A percentile compares a stretch with the other conserved stretches of the same genome.
Evolutionary conservation across 2,888 invertebrate genomes (phyloP).

Genomic region (Podabrus alpinus): DNA sequence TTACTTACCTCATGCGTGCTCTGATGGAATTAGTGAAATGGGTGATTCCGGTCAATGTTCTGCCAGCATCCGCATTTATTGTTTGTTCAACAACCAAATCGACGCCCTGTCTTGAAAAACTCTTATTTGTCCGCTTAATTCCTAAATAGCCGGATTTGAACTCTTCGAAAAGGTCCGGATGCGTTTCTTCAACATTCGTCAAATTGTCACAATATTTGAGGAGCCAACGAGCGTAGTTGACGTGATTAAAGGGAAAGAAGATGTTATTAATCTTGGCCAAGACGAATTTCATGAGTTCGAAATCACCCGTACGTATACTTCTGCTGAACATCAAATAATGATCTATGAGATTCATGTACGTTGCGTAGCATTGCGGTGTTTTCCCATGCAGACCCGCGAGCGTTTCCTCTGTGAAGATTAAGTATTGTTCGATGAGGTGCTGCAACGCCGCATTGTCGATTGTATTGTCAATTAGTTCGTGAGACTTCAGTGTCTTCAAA

Average conservation of each 20-base stretch:
- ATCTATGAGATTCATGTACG: constrained; percentile 17
- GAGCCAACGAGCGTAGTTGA: constrained; percentile 46
- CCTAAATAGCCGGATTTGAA: no score
- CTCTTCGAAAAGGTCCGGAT: background rate
- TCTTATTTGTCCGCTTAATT: no score
- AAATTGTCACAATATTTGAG: constrained; percentile 42
- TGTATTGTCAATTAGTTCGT: no score
- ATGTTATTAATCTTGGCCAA: constrained; percentile 43
- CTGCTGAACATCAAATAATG: constrained; percentile 27
- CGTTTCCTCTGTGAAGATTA: no score
- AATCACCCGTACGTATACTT: constrained; percentile 21
- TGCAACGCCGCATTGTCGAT: no score
- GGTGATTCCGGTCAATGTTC: no score
- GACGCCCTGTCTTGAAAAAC: no score
- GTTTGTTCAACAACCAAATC: no score
- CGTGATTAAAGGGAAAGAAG: constrained; percentile 46
- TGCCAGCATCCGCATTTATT: no score
- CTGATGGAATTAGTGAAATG: no score
- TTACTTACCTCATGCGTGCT: no score
- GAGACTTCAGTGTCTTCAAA: background rate
- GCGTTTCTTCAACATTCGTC: constrained; percentile 12
- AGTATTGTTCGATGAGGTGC: background rate
- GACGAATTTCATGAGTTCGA: constrained; percentile 34
- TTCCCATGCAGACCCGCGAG: constrained; percentile 39
- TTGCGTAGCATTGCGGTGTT: constrained; percentile 31